phyloP scores from a whole-genome alignment of 2,888 invertebrate species.

The Notodonta ziczac region DNA sequence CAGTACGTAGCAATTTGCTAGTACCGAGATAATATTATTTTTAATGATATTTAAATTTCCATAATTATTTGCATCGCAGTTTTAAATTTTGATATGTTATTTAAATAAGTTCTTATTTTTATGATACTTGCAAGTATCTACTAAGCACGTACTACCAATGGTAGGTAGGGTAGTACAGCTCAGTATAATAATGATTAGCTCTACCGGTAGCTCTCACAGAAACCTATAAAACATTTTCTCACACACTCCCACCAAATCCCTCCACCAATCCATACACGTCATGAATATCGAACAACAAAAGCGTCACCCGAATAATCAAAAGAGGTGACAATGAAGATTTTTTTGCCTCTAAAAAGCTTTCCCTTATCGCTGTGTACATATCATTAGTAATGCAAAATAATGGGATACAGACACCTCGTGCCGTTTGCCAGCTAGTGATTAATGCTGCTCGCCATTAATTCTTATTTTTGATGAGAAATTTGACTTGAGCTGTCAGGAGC shows the following conservation, averaged over 20 bases:
- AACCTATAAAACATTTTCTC: background rate
- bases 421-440: conserved; percentile 83
- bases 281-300: conserved; percentile 24
- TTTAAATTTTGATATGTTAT: no score
- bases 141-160: no score
- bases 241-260: background rate
- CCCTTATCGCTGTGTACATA: conserved; percentile 81
- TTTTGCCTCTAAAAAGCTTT: conserved; percentile 60
- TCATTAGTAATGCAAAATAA: conserved; percentile 85
- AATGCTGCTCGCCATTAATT: conserved; percentile 83
- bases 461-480: conserved; percentile 85
- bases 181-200: background rate
- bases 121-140: no score
- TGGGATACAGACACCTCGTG: conserved; percentile 84
- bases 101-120: no score
- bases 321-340: conserved; percentile 71
- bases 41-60: no score
- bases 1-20: no score
- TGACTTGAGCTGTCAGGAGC: conserved; percentile 82
- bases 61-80: no score
- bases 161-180: no score
- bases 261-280: conserved; percentile 17
- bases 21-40: no score
- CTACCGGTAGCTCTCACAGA: background rate
- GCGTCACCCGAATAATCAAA: conserved; percentile 52